Conservation (phyloP, 30 jellyfish, hydroid and myxozoan species). For the Chrysaora quinquecirrha region DNA sequence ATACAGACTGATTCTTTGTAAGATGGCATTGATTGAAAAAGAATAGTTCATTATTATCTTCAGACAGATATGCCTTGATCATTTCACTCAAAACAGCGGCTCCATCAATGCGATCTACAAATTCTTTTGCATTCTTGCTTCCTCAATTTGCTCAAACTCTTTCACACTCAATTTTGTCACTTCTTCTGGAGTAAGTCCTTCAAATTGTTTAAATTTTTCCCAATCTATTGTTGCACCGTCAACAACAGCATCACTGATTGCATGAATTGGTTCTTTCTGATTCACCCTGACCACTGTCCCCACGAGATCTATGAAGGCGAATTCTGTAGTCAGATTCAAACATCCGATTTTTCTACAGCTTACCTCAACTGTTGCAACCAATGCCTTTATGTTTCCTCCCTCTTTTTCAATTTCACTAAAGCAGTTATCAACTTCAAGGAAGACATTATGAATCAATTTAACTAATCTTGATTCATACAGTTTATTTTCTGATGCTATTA, state of each 20-base stretch:
- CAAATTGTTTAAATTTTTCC: slow-evolving; percentile 8
- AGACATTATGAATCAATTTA: too few relatives aligned
- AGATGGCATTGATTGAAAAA: slow-evolving; percentile 4
- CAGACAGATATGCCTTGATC: slow-evolving; percentile 16
- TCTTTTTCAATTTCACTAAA: too few relatives aligned
- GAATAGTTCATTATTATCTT: slow-evolving; percentile 4
- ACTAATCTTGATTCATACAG: too few relatives aligned
- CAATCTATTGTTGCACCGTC: slow-evolving; percentile 45
- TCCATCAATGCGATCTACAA: slow-evolving; percentile 31
- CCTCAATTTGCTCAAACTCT: slow-evolving; percentile 40
- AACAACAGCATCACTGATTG: slow-evolving; percentile 35
- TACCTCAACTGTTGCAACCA: slow-evolving; percentile 42
- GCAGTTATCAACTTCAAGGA: too few relatives aligned
- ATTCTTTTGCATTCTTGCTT: slow-evolving; percentile 31
- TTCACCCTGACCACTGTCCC: slow-evolving; percentile 58
- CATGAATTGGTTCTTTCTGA: slow-evolving; percentile 41
- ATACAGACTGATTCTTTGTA: background rate
- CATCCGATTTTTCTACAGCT: slow-evolving; percentile 29
- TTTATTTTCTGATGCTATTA: too few relatives aligned
- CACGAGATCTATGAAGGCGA: slow-evolving; percentile 49
- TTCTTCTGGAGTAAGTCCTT: slow-evolving; percentile 23
- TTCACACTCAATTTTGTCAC: slow-evolving; percentile 22
- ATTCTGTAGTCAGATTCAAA: slow-evolving; percentile 33
- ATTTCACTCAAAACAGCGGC: slow-evolving; percentile 50
- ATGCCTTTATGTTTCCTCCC: too few relatives aligned